Evolutionary conservation across 2,797 vertebrate species (phyloP).

Genomic region (Tragelaphus eurycerus): DNA sequence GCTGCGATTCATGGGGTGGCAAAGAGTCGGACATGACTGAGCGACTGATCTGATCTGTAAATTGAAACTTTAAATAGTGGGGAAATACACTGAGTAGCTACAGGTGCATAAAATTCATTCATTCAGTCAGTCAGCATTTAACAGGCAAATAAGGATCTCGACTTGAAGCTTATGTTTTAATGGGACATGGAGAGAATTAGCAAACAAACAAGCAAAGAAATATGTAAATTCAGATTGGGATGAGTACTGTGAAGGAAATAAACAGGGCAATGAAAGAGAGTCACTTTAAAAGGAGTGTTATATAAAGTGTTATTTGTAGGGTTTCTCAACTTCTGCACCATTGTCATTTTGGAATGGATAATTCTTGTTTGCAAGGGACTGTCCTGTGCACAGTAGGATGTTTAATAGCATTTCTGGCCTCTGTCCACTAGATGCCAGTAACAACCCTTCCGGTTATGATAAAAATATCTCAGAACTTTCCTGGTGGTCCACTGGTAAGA

Average conservation of each 20-base stretch:
- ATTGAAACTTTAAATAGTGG: slow-evolving; percentile 9
- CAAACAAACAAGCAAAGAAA: background rate
- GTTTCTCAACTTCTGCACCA: background rate
- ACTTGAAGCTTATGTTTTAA: background rate
- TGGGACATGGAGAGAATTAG: background rate
- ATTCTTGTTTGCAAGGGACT: background rate
- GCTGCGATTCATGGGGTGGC: no score
- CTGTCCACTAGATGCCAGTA: background rate
- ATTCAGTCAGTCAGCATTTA: slow-evolving; percentile 9
- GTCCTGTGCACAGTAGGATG: background rate
- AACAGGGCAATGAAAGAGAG: background rate
- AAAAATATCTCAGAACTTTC: background rate
- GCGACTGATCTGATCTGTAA: background rate
- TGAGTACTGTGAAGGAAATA: slow-evolving; percentile 1
- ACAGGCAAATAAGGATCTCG: slow-evolving; percentile 3
- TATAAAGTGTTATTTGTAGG: background rate
- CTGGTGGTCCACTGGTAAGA: background rate
- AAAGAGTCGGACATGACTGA: no score
- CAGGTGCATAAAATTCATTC: background rate
- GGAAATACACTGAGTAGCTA: slow-evolving; percentile 8
- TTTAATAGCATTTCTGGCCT: background rate
- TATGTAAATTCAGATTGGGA: background rate
- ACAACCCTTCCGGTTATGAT: background rate
- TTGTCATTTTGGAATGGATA: background rate
- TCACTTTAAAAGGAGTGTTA: background rate